Base-by-base conservation (phyloP, 2,797 vertebrate species). In the Gouania willdenowi region DNA sequence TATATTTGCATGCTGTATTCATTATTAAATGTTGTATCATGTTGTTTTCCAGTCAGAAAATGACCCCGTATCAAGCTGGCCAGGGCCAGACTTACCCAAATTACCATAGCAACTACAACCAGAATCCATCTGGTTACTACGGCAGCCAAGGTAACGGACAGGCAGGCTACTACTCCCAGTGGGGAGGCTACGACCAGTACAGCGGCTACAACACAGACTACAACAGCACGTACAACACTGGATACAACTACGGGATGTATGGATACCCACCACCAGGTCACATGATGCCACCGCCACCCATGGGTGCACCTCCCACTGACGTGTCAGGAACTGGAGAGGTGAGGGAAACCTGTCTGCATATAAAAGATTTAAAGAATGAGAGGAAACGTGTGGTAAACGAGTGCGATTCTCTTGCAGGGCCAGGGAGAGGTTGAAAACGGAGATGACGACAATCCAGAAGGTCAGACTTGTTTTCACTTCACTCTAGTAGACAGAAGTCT, bases 171-270 rank as follows among this genome's bases (percentile, higher is more conserved):
- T 91, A 88, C 43, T 67, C 91, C 1, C 91, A 91, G 59, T 93
- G 92, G 92, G 88, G 91, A 31, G 82, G 77, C 17, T 95, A 95
- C 0, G 93, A 94, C 72, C 91, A 92, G 73, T 94, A 93, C 52
- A 50, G 65, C 5, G 68, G 75, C 40, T 91, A 89, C 38, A 85
- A 77, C 70, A 86, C 61, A 0, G 82, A 79, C 12, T 91, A 85
- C 5, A 62, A 58, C 44, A 65, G 27, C 0, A 54, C 63, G 8
- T 85, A 85, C 0, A 68, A 89, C 50, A 68, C 29, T 0, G 44
- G 63, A 10, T 84, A 84, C 5, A 85, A 84, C 42, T 91, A 91
- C 5, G 82, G 80, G 6, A 68, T 87, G 5, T 92, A 91, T 25
- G 87, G 85, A 20, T 88, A 71, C 78, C 91, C 91, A 19, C 91